A percentile compares a stretch with the other conserved stretches of the same genome.
Conservation (phyloP, 1,140 invertebrate genomes). For the Helicorthomorpha holstii region DNA sequence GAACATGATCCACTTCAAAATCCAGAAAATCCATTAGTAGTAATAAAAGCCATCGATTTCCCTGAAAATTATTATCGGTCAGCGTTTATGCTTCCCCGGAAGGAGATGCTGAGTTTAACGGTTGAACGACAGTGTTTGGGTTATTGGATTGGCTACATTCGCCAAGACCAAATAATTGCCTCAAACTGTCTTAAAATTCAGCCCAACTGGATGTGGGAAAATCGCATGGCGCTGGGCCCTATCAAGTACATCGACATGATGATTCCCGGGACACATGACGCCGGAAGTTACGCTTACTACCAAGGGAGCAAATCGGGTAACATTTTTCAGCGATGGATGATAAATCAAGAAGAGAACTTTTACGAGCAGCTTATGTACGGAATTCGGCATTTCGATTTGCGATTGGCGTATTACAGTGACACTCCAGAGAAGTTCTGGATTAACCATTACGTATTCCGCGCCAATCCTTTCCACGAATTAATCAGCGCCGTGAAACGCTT, state of each 20-base stretch:
- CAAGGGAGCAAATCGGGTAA: slow-evolving; percentile 21
- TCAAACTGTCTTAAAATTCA: slow-evolving; percentile 29
- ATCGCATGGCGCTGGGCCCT: slow-evolving; percentile 22
- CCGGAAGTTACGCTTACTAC: slow-evolving; percentile 35
- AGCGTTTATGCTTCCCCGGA: slow-evolving; percentile 10
- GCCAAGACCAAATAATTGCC: slow-evolving; percentile 12
- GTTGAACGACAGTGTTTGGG: slow-evolving; percentile 17
- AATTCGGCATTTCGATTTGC: slow-evolving; percentile 5
- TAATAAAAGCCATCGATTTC: not conserved
- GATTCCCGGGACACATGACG: slow-evolving; percentile 44
- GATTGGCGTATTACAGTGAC: slow-evolving; percentile 1
- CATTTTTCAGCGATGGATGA: slow-evolving; percentile 28
- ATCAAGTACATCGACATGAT: slow-evolving; percentile 32
- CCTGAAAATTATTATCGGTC: slow-evolving; percentile 10
- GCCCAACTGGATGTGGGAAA: slow-evolving; percentile 41
- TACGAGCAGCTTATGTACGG: slow-evolving; percentile 3
- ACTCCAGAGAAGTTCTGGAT: slow-evolving; percentile 24
- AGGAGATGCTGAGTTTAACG: slow-evolving; percentile 5
- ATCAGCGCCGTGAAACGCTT: slow-evolving; percentile 43
- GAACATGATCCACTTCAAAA: slow-evolving; percentile 7
- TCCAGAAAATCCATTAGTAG: slow-evolving; percentile 2
- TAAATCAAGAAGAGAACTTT: slow-evolving; percentile 33
- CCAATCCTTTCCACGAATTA: slow-evolving; percentile 41
- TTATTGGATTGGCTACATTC: slow-evolving; percentile 21
- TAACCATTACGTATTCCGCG: slow-evolving; percentile 47